Percentiles rank a stretch among this genome's conserved stretches.
Conservation (phyloP, 2,113 vertebrate genomes). For the Triplophysa siluroides region DNA sequence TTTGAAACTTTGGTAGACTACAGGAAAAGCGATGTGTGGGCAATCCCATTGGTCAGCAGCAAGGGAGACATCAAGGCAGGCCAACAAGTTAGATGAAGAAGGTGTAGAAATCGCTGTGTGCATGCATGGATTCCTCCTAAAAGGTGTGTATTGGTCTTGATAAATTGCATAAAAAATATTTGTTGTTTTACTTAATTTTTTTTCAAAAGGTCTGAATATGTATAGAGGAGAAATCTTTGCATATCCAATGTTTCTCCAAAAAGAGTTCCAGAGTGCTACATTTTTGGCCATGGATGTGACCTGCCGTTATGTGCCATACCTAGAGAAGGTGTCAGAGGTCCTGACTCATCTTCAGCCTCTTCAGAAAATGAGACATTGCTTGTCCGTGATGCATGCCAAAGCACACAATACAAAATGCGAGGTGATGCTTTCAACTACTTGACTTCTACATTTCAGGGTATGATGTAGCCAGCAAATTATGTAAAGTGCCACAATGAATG, state of each 20-base stretch:
- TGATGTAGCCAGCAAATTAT: background rate
- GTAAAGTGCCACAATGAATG: background rate
- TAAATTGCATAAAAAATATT: background rate
- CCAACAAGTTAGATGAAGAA: no score
- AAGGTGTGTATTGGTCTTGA: conserved; percentile 13
- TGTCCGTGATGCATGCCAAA: no score
- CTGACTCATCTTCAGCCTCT: conserved; percentile 32
- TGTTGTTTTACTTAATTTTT: no score
- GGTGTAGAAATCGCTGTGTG: conserved; percentile 18
- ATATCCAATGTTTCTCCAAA: conserved; percentile 40
- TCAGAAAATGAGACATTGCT: background rate
- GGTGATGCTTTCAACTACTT: no score
- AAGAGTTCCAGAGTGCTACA: conserved; percentile 15
- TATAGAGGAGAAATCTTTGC: conserved; percentile 37
- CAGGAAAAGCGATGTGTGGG: conserved; percentile 31
- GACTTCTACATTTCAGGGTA: background rate
- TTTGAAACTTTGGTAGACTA: conserved; percentile 2
- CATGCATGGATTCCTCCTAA: conserved; percentile 36
- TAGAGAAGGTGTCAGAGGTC: conserved; percentile 28
- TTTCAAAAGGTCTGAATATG: conserved; percentile 34
- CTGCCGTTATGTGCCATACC: conserved; percentile 35
- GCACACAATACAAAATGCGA: no score
- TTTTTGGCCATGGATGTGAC: conserved; percentile 41
- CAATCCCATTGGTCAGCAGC: conserved; percentile 26
- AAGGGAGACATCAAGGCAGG: conserved; percentile 27